A percentile compares a stretch with the other conserved stretches of the same genome.
These are phyloP conservation scores for Himalopsyche japonica DNA, from an alignment of 2,888 invertebrate genomes.

Conservation along the genomic window DNA sequence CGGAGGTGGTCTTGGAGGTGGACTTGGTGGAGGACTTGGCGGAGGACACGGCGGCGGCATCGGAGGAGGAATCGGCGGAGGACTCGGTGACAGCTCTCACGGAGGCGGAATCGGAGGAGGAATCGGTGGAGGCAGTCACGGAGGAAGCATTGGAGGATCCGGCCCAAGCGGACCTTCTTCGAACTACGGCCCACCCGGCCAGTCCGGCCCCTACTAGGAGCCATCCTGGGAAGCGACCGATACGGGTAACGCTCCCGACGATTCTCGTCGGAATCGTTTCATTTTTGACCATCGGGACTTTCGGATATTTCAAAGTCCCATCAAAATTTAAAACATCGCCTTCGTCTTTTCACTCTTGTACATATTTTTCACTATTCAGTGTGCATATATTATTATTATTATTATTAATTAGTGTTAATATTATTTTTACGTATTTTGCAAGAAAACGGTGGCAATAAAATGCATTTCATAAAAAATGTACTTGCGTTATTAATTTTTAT, in stretches of 20 bases:
- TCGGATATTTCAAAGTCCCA: slow-evolving; percentile 39
- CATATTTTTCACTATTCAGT: slow-evolving; percentile 43
- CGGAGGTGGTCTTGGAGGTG: slow-evolving; percentile 47
- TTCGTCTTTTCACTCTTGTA: slow-evolving; percentile 42
- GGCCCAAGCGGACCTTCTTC: slow-evolving; percentile 42
- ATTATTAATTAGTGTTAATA: slow-evolving; percentile 42
- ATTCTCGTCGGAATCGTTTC: slow-evolving; percentile 24
- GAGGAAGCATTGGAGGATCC: slow-evolving; percentile 43
- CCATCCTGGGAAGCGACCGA: slow-evolving; percentile 18
- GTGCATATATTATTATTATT: slow-evolving; percentile 43
- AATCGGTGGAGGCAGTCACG: slow-evolving; percentile 41
- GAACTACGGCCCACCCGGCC: slow-evolving; percentile 48
- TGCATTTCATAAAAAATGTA: slow-evolving; percentile 45
- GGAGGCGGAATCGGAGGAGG: slow-evolving; percentile 19
- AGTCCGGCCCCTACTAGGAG: slow-evolving; percentile 51
- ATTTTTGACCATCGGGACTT: slow-evolving; percentile 38
- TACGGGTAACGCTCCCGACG: slow-evolving; percentile 33
- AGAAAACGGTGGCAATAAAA: slow-evolving; percentile 51
- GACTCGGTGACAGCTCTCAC: slow-evolving; percentile 55
- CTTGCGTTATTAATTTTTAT: slow-evolving; percentile 31
- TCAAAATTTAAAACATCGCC: slow-evolving; percentile 42
- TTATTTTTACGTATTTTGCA: slow-evolving; percentile 44
- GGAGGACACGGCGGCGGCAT: slow-evolving; percentile 35
- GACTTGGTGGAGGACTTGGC: slow-evolving; percentile 56
- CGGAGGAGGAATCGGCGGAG: slow-evolving; percentile 43